Evolutionary conservation across 2,888 invertebrate species (phyloP).

Genomic region (Pristionchus arcanus): DNA sequence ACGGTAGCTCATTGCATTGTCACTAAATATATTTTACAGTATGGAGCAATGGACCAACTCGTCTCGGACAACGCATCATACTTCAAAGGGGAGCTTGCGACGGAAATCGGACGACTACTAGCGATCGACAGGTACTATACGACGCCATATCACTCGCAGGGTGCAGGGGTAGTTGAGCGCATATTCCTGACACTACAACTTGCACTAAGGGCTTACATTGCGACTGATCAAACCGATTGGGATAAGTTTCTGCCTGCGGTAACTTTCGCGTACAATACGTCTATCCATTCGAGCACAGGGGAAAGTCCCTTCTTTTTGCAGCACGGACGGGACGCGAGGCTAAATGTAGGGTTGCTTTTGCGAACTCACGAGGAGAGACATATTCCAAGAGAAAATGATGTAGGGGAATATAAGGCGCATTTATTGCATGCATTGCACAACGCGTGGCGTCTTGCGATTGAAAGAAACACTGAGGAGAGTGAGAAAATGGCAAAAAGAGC

Average conservation of each 20-base stretch:
- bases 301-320: background rate
- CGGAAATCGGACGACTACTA: background rate
- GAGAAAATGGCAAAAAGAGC: background rate
- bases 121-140: background rate
- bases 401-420: background rate
- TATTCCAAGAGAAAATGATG: slow-evolving; percentile 9
- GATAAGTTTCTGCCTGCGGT: background rate
- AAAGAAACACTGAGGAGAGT: background rate
- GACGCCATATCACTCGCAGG: background rate
- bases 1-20: slow-evolving; percentile 1
- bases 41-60: slow-evolving; percentile 6
- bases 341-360: background rate
- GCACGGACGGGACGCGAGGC: background rate
- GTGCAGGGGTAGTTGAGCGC: background rate
- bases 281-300: background rate
- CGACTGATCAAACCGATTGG: background rate
- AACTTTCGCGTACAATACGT: background rate
- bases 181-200: background rate
- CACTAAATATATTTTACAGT: background rate
- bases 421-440: background rate
- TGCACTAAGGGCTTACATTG: background rate
- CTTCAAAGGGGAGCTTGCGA: background rate
- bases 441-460: background rate
- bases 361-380: background rate
- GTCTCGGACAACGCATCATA: background rate